Percentiles rank a stretch among this genome's conserved stretches.
These are phyloP conservation scores for Oscheius sp. DNA, from an alignment of 2,888 invertebrate genomes.

Conservation along the genomic window DNA sequence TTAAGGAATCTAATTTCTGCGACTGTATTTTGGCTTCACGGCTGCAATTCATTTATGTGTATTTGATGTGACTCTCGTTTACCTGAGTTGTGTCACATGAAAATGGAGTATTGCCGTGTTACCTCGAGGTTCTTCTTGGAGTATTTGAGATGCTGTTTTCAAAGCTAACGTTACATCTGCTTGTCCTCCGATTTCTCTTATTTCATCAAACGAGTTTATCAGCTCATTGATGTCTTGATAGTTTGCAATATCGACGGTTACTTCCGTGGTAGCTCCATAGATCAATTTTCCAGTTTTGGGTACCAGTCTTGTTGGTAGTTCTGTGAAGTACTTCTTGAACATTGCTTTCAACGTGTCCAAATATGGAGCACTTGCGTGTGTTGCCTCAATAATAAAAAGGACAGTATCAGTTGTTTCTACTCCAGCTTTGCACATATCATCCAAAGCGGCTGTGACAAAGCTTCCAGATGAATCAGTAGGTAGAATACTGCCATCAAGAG, in stretches of 20 bases:
- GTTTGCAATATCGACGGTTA: slow-evolving; percentile 61
- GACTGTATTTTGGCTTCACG: slow-evolving; percentile 27
- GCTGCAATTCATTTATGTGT: slow-evolving; percentile 19
- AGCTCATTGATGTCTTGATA: slow-evolving; percentile 59
- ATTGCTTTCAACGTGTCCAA: slow-evolving; percentile 43
- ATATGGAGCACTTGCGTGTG: slow-evolving; percentile 46
- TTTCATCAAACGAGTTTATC: slow-evolving; percentile 58
- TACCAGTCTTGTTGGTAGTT: slow-evolving; percentile 33
- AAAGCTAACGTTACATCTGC: slow-evolving; percentile 54
- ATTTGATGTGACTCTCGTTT: background rate
- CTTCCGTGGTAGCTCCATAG: slow-evolving; percentile 66
- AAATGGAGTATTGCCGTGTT: slow-evolving; percentile 50
- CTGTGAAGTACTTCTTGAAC: slow-evolving; percentile 40
- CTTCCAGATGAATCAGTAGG: slow-evolving; percentile 61
- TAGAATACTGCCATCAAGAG: slow-evolving; percentile 58
- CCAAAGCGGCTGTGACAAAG: background rate
- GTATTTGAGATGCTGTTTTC: slow-evolving; percentile 50
- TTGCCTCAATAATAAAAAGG: slow-evolving; percentile 48
- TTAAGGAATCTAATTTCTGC: no score
- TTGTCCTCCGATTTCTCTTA: slow-evolving; percentile 61
- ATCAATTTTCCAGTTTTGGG: slow-evolving; percentile 62
- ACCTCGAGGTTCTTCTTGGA: slow-evolving; percentile 48
- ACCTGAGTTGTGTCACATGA: slow-evolving; percentile 44
- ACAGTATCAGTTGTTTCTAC: slow-evolving; percentile 43
- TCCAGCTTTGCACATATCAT: slow-evolving; percentile 15